Conservation (phyloP, 2,888 invertebrate genomes). For the Aradus depressus region DNA sequence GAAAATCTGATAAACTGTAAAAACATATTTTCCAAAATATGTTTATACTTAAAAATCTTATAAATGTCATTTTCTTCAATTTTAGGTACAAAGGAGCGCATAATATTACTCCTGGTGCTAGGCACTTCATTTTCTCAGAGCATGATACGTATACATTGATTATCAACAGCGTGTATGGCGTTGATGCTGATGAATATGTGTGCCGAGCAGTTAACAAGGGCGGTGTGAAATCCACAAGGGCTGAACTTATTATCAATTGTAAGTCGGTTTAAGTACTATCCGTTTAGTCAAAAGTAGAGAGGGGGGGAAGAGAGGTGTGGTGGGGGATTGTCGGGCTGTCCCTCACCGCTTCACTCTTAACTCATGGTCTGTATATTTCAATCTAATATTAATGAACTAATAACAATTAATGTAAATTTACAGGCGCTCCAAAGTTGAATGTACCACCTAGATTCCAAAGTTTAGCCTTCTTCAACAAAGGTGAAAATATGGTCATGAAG, state of each 20-base stretch:
- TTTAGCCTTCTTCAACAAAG: slow-evolving; percentile 95
- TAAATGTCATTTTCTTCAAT: too few relatives aligned
- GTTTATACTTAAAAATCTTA: too few relatives aligned
- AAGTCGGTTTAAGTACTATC: slow-evolving; percentile 39
- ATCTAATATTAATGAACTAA: slow-evolving; percentile 1
- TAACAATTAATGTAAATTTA: slow-evolving; percentile 10
- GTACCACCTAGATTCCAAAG: slow-evolving; percentile 96
- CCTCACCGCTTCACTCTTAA: not conserved
- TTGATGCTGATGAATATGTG: slow-evolving; percentile 97
- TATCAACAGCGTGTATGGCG: slow-evolving; percentile 88
- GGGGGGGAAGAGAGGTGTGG: too few relatives aligned
- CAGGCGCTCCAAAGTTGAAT: slow-evolving; percentile 92
- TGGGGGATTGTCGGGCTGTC: too few relatives aligned
- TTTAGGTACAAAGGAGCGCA: slow-evolving; percentile 84
- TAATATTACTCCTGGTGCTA: slow-evolving; percentile 83
- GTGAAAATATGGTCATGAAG: slow-evolving; percentile 91
- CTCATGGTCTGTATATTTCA: slow-evolving; percentile 5
- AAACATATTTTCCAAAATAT: too few relatives aligned
- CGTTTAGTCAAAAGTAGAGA: too few relatives aligned
- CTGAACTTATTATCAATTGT: slow-evolving; percentile 93
- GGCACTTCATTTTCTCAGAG: slow-evolving; percentile 85
- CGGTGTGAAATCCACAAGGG: slow-evolving; percentile 90
- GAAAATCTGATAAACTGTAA: too few relatives aligned
- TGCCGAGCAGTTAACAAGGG: slow-evolving; percentile 91
- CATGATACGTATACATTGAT: slow-evolving; percentile 76